Conservation (phyloP, 2,797 vertebrate genomes). For the Pelobates cultripes region DNA sequence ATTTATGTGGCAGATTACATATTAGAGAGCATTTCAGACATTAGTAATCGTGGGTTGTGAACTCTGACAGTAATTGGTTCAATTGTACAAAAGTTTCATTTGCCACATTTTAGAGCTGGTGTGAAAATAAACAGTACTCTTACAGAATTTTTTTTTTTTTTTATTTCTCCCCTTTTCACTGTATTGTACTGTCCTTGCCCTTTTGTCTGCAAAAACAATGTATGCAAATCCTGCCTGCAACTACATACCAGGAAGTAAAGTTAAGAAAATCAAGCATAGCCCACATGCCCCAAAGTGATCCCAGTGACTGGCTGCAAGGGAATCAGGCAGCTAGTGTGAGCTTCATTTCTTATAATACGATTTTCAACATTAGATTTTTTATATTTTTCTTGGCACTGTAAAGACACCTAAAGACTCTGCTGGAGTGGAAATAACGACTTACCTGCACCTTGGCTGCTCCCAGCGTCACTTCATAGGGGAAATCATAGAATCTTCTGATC, state of each 20-base stretch:
- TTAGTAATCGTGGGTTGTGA: too few species aligned
- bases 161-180: background rate
- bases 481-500: background rate
- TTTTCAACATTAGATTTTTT: background rate
- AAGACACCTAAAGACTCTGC: background rate
- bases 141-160: too few species aligned
- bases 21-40: too few species aligned
- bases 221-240: constrained; percentile 48
- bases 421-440: background rate
- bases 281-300: constrained; percentile 16
- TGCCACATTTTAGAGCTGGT: too few species aligned
- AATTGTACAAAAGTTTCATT: too few species aligned
- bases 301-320: constrained; percentile 30
- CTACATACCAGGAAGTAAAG: constrained; percentile 54
- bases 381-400: background rate
- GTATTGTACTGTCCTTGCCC: background rate
- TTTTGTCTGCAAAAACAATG: constrained; percentile 5
- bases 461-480: background rate
- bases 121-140: too few species aligned
- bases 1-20: too few species aligned
- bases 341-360: background rate
- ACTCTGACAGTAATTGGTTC: too few species aligned
- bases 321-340: background rate
- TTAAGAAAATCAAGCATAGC: background rate
- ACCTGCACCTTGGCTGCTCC: constrained; percentile 8